A percentile compares a stretch with the other conserved stretches of the same genome.
Evolutionary conservation across 1,140 invertebrate genomes (phyloP).

Genomic region (Sesamia nonagrioides): DNA sequence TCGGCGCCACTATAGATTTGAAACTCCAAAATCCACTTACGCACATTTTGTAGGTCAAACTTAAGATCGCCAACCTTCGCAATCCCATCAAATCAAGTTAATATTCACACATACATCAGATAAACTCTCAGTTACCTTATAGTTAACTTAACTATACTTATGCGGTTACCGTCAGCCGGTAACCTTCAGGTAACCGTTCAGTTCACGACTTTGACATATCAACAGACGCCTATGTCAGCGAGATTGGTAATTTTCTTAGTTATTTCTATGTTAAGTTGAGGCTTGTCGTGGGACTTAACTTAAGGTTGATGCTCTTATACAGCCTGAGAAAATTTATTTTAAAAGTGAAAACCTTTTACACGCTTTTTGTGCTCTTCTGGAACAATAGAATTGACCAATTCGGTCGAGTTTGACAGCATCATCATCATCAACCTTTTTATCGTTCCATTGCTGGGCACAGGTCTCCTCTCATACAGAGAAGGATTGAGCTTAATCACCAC

Average conservation of each 20-base stretch:
- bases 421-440: no score
- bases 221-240: not conserved
- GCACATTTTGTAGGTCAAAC: not conserved
- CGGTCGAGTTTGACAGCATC: no score
- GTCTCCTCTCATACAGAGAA: no score
- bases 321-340: no score
- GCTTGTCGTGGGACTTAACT: slow-evolving; percentile 15
- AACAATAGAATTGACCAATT: no score
- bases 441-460: no score
- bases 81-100: slow-evolving; percentile 25
- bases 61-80: not conserved
- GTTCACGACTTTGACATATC: slow-evolving; percentile 34
- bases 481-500: no score
- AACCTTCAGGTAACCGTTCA: slow-evolving; percentile 9
- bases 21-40: no score
- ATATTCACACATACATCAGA: slow-evolving; percentile 5
- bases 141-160: slow-evolving; percentile 7
- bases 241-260: slow-evolving; percentile 32
- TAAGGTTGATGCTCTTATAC: not conserved
- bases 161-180: slow-evolving; percentile 9
- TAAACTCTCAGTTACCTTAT: slow-evolving; percentile 3
- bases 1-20: no score
- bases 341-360: no score
- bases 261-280: not conserved
- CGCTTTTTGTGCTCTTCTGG: no score